A percentile compares a stretch with the other conserved stretches of the same genome.
phyloP scores from a whole-genome alignment of 1,140 invertebrate genomes.

The Acromyrmex heyeri region DNA sequence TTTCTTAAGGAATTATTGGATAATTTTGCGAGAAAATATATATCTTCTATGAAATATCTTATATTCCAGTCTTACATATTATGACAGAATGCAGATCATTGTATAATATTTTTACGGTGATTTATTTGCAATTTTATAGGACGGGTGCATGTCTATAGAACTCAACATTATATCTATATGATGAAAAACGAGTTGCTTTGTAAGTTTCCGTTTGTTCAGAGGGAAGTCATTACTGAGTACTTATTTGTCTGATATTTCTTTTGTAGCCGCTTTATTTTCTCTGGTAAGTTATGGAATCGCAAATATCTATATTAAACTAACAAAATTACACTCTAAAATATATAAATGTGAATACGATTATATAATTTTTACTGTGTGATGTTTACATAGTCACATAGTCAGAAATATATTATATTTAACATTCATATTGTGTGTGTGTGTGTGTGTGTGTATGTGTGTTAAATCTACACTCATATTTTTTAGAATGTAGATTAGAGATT shows the following conservation, averaged over 20 bases:
- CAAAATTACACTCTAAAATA: no score
- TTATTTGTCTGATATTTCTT: constrained; percentile 17
- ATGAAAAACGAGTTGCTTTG: constrained; percentile 44
- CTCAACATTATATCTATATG: constrained; percentile 47
- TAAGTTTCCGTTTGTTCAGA: constrained; percentile 23
- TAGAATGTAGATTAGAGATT: background rate
- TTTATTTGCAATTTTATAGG: constrained; percentile 19
- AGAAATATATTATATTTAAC: no score
- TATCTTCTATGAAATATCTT: background rate
- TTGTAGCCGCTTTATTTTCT: constrained; percentile 13
- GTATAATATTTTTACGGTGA: constrained; percentile 10
- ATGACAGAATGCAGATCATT: background rate
- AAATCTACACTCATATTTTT: no score
- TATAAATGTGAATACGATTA: no score
- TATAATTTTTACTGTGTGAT: no score
- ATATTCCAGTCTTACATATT: background rate
- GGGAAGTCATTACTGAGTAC: background rate
- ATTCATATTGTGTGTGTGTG: no score
- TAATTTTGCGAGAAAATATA: background rate
- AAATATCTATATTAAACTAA: background rate
- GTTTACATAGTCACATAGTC: no score
- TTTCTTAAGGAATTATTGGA: background rate
- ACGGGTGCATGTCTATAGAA: background rate
- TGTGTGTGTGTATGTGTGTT: no score
- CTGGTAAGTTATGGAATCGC: background rate